Conservation (phyloP, 2,888 invertebrate genomes). For the Ophion ellenae region DNA sequence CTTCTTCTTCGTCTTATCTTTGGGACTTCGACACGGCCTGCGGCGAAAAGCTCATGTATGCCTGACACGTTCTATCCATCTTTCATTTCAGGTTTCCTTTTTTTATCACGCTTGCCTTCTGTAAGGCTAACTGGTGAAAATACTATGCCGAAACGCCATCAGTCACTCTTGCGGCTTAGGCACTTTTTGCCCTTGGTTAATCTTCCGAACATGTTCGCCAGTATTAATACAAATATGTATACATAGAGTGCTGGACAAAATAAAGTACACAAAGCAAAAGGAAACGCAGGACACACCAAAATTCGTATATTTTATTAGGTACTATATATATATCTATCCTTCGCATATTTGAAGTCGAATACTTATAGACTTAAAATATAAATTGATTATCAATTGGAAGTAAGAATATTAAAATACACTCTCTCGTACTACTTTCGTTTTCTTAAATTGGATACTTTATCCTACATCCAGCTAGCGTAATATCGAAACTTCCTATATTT, state of each 20-base stretch:
- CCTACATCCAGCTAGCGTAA: no score
- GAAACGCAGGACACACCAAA: no score
- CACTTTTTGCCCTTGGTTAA: slow-evolving; percentile 54
- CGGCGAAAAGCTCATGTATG: slow-evolving; percentile 25
- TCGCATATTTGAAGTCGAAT: not conserved
- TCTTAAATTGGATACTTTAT: no score
- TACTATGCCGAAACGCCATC: slow-evolving; percentile 50
- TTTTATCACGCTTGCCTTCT: slow-evolving; percentile 29
- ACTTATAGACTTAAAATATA: not conserved
- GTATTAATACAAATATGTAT: not conserved
- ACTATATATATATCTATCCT: no score
- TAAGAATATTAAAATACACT: no score
- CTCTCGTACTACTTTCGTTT: no score
- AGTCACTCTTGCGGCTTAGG: slow-evolving; percentile 44
- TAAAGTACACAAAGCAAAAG: not conserved
- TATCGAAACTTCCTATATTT: no score
- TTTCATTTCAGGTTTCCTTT: slow-evolving; percentile 9
- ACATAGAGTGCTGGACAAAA: not conserved
- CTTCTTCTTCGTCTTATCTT: slow-evolving; percentile 36
- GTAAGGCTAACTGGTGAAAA: slow-evolving; percentile 25
- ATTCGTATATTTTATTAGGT: no score
- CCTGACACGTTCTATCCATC: slow-evolving; percentile 47
- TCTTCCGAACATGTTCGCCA: slow-evolving; percentile 32
- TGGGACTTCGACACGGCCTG: slow-evolving; percentile 31
- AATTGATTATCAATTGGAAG: not conserved